These are phyloP conservation scores for Coregonus clupeaformis DNA, from an alignment of 2,113 vertebrate species.

Conservation along the genomic window DNA sequence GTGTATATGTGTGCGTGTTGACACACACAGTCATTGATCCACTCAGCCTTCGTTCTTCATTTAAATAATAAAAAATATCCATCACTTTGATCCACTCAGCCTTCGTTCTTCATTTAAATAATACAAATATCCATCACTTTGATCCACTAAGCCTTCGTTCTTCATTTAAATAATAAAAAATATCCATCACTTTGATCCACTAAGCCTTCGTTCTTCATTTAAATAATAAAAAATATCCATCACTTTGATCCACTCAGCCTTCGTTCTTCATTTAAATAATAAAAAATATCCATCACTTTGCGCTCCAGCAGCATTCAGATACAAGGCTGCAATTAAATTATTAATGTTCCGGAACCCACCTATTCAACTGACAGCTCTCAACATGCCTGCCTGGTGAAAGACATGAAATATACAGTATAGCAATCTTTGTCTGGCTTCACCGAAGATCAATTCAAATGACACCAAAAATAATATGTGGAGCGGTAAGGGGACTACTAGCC, in stretches of 20 bases:
- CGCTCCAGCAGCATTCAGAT: constrained; percentile 56
- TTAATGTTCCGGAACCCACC: constrained; percentile 61
- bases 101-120: constrained; percentile 56
- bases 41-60: constrained; percentile 52
- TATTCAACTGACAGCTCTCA: constrained; percentile 55
- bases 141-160: constrained; percentile 55
- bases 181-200: constrained; percentile 64
- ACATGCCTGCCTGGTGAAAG: constrained; percentile 60
- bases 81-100: constrained; percentile 54
- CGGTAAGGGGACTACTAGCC: constrained; percentile 32
- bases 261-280: constrained; percentile 59
- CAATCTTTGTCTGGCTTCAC: constrained; percentile 63
- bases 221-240: constrained; percentile 65
- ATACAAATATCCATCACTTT: constrained; percentile 67
- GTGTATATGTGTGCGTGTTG: constrained; percentile 10
- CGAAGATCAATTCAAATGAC: constrained; percentile 60
- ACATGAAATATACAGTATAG: constrained; percentile 62
- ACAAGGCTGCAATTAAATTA: constrained; percentile 71
- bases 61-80: constrained; percentile 63
- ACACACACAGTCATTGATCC: constrained; percentile 47
- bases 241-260: too few relatives aligned
- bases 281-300: constrained; percentile 62
- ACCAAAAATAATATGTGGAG: constrained; percentile 54
- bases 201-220: constrained; percentile 50
- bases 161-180: constrained; percentile 62